A percentile compares a stretch with the other conserved stretches of the same genome.
phyloP scores from a whole-genome alignment of 2,797 vertebrate species.

The Phalloptychus januarius region DNA sequence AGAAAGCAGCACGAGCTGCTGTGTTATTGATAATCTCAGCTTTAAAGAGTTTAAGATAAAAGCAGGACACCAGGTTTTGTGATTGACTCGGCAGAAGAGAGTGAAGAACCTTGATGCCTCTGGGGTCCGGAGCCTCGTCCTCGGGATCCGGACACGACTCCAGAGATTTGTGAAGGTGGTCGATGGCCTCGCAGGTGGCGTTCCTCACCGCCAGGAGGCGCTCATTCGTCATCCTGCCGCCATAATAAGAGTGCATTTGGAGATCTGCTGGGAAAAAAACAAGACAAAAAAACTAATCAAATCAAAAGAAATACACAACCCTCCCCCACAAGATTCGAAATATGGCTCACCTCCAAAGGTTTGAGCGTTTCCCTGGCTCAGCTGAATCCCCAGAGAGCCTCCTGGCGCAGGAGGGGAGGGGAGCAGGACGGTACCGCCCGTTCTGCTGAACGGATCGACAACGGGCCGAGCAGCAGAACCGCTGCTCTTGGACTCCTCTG shows the following conservation, averaged over 20 bases:
- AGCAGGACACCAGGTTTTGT: background rate
- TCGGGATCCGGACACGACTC: constrained; percentile 86
- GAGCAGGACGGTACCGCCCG: constrained; percentile 66
- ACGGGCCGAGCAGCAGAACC: constrained; percentile 18
- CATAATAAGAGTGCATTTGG: constrained; percentile 73
- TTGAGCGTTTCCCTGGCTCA: constrained; percentile 69
- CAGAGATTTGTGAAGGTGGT: constrained; percentile 89
- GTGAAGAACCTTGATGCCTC: constrained; percentile 84
- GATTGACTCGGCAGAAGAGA: background rate
- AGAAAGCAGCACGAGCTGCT: background rate
- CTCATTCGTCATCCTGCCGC: constrained; percentile 81
- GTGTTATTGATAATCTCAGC: background rate
- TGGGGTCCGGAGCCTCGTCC: constrained; percentile 82
- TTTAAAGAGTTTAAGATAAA: background rate
- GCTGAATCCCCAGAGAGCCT: constrained; percentile 60
- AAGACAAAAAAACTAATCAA: background rate
- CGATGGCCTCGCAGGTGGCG: constrained; percentile 86
- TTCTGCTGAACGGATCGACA: constrained; percentile 60
- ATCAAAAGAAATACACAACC: background rate
- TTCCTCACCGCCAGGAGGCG: constrained; percentile 79
- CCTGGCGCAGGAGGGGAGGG: constrained; percentile 52
- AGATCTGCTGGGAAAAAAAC: constrained; percentile 52
- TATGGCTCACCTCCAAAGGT: constrained; percentile 75
- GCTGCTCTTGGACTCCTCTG: constrained; percentile 18
- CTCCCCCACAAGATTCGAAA: background rate